Evolutionary conservation across 2,888 invertebrate genomes (phyloP), one percentile per base, ranked within the genome.

Genomic region (Tuberolachnus salignus): DNA sequence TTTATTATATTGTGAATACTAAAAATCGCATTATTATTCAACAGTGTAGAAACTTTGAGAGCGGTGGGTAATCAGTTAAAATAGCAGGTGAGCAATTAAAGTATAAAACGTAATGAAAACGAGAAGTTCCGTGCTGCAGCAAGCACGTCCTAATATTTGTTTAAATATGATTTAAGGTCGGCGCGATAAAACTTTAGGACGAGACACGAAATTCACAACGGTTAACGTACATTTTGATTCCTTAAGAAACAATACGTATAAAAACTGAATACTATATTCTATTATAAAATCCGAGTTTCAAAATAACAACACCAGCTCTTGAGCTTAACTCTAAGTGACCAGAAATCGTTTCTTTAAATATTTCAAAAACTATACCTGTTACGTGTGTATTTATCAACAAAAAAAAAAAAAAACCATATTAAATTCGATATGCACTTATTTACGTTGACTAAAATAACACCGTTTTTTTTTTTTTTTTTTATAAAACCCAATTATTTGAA

Each of bases 11-110:
- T n/a, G 1, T 13, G 13, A 26, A 42, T 9, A 42, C 19, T 26
- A 49, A 69, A 69, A 53, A 53, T 69, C 14, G 14, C 53, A 9
- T 34, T 26, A 42, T 53, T 69, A 14, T 51, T 53, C 19, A 9
- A 34, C 34, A 34, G 34, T 53, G 34, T 53, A 19, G 14, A 34
- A 34, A 53, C n/a, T 69, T 69, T 53, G 13, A 34, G 14, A 53
- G 42, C 14, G 14, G 13, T 34, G 14, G 34, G 42, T 21, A 19
- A 53, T 69, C 19, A 42, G 19, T 34, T 34, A 53, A 53, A 69
- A 34, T 69, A 53, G 34, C 42, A 53, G 69, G 53, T 69, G 10
- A 70, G 69, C 42, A 70, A 70, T 70, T 70, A 55, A 70, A 70
- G 34, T 34, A 49, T 70, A 55, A 67, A 67, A 51, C 51, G 51